A percentile compares a stretch with the other conserved stretches of the same genome.
Evolutionary conservation across 2,113 vertebrate species (phyloP).

Genomic region (Silurus asotus): DNA sequence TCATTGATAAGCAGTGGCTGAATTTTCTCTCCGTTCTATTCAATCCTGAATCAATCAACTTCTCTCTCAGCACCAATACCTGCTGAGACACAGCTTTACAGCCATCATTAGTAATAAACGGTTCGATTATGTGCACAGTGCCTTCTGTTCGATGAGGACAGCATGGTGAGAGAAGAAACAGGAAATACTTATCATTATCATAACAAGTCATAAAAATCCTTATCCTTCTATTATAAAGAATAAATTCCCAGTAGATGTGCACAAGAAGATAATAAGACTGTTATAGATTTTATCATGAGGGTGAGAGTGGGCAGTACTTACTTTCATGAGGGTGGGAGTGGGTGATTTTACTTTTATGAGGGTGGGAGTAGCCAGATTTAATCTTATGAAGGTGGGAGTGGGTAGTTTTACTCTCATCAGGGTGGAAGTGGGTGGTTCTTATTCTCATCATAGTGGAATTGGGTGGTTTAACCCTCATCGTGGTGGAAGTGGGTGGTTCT

Average conservation of each 20-base stretch:
- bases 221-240: neutral
- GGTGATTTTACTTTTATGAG: no score
- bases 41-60: neutral
- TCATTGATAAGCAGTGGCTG: neutral
- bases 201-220: neutral
- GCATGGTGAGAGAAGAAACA: neutral
- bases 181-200: neutral
- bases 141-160: neutral
- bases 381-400: no score
- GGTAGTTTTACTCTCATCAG: no score
- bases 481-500: no score
- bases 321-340: neutral
- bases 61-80: slow-evolving; percentile 48
- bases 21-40: neutral
- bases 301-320: neutral
- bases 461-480: no score
- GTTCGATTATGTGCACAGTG: neutral
- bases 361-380: no score
- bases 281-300: neutral
- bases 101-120: slow-evolving; percentile 70
- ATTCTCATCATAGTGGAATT: no score
- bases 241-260: neutral
- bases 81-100: slow-evolving; percentile 63
- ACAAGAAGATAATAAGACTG: neutral
- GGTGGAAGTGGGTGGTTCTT: no score